phyloP scores from a whole-genome alignment of 2,113 vertebrate species.

The Cercocebus atys region DNA sequence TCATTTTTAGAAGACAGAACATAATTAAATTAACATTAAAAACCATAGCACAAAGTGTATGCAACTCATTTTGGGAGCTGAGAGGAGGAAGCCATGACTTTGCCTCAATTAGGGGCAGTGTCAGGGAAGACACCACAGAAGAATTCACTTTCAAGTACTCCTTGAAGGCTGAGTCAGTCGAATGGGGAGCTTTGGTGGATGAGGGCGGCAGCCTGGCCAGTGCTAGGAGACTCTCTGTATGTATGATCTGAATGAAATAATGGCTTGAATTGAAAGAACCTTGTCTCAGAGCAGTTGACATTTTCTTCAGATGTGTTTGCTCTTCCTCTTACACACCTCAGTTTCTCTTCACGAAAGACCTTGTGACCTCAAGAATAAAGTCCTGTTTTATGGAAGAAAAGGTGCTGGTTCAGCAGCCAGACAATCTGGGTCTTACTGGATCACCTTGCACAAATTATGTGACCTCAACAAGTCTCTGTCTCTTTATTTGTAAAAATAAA shows the following conservation, averaged over 20 bases:
- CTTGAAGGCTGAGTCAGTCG: background rate
- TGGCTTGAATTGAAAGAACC: background rate
- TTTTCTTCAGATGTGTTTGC: background rate
- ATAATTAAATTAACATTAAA: background rate
- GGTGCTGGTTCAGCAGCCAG: background rate
- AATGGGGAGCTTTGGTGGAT: background rate
- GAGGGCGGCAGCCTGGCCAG: fast-evolving
- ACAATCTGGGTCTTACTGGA: background rate
- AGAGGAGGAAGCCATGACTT: background rate
- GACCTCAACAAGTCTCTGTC: background rate
- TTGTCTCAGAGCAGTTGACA: background rate
- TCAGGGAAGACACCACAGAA: background rate
- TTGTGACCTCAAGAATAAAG: background rate
- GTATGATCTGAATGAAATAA: background rate
- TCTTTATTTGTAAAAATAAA: background rate
- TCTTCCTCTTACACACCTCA: background rate
- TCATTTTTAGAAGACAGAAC: background rate
- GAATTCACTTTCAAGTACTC: background rate
- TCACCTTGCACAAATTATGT: background rate
- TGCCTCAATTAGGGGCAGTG: background rate
- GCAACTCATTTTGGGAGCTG: background rate
- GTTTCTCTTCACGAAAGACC: background rate
- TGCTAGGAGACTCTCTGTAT: background rate
- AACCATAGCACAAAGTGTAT: background rate
- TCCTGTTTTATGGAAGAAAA: background rate